A percentile compares a stretch with the other conserved stretches of the same genome.
Conservation (phyloP, 2,888 invertebrate genomes). For the Corythucha ciliata region DNA sequence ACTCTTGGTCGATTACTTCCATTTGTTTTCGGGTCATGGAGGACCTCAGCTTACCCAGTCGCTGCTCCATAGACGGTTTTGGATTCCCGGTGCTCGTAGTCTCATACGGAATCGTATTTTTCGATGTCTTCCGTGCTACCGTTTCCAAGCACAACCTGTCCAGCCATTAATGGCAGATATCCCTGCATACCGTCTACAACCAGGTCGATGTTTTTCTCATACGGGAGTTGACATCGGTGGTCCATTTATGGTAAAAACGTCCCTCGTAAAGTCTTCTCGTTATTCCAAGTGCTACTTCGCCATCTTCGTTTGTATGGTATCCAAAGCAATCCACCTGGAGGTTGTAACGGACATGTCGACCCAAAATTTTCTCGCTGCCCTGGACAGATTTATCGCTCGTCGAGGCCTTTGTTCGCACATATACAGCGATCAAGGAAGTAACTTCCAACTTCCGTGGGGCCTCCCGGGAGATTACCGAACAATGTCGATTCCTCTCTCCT, state of each 20-base stretch:
- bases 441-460: constrained; percentile 38
- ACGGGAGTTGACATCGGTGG: constrained; percentile 34
- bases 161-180: constrained; percentile 22
- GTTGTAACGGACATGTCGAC: no score
- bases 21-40: constrained; percentile 27
- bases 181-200: constrained; percentile 12
- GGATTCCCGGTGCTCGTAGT: constrained; percentile 12
- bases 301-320: constrained; percentile 33
- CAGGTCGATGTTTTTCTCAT: constrained; percentile 14
- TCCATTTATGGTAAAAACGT: constrained; percentile 19
- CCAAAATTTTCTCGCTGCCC: no score
- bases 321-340: no score
- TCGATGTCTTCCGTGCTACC: constrained; percentile 1
- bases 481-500: constrained; percentile 1
- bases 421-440: no score
- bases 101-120: constrained; percentile 5
- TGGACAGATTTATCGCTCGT: no score
- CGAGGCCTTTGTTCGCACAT: no score
- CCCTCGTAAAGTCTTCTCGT: neutral
- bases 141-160: constrained; percentile 1
- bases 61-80: constrained; percentile 3
- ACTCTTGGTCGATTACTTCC: constrained; percentile 28
- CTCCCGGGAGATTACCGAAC: constrained; percentile 10
- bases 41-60: constrained; percentile 24
- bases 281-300: constrained; percentile 20